These are phyloP conservation scores for Serrognathus titanus DNA, from an alignment of 2,888 invertebrate genomes.

Conservation along the genomic window DNA sequence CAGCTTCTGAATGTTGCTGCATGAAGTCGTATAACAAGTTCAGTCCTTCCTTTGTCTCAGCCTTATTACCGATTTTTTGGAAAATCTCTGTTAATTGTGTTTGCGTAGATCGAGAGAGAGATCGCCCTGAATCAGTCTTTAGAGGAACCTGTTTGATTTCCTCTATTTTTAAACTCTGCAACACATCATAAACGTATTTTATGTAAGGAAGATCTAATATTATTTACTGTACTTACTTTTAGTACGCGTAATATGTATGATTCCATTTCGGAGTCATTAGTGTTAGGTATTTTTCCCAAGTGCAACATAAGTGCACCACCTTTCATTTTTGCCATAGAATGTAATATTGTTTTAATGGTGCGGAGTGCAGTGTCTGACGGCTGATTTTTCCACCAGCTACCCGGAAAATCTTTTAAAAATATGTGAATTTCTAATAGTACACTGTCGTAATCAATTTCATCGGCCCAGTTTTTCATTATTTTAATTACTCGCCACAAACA, in stretches of 20 bases:
- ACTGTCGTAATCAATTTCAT: constrained; percentile 72
- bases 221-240: constrained; percentile 54
- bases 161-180: constrained; percentile 44
- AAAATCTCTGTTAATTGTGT: constrained; percentile 86
- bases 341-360: constrained; percentile 91
- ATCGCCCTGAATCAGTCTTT: constrained; percentile 40
- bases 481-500: constrained; percentile 95
- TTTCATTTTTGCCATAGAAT: constrained; percentile 85
- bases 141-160: constrained; percentile 48
- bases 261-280: constrained; percentile 81
- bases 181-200: not conserved
- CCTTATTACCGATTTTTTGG: constrained; percentile 85
- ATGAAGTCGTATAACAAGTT: constrained; percentile 75
- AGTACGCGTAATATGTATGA: constrained; percentile 79
- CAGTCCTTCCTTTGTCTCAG: constrained; percentile 79
- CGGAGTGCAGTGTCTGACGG: constrained; percentile 82
- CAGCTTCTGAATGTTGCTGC: constrained; percentile 78
- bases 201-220: not conserved
- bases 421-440: constrained; percentile 81
- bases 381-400: constrained; percentile 81
- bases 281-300: constrained; percentile 71
- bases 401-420: constrained; percentile 86
- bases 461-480: constrained; percentile 77
- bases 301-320: constrained; percentile 79
- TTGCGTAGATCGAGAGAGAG: constrained; percentile 74